Evolutionary conservation across 2,797 vertebrate genomes (phyloP).

Genomic region (Bradypodion pumilum): DNA sequence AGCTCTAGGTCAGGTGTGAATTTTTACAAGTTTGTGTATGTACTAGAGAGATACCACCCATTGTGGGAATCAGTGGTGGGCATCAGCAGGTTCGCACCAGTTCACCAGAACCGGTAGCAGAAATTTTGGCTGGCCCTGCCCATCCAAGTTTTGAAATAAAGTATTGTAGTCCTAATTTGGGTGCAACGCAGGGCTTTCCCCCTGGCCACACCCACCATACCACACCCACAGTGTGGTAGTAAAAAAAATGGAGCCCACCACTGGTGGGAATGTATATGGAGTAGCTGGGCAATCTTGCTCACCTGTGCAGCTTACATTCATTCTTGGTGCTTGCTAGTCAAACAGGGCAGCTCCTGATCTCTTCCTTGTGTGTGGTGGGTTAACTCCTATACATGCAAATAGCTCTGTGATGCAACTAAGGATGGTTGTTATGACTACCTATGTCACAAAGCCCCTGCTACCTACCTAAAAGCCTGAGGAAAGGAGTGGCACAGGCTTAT

Average conservation of each 20-base stretch:
- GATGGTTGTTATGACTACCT: neutral
- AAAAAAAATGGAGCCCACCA: too few species aligned
- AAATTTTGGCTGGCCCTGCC: too few species aligned
- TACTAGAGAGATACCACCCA: neutral
- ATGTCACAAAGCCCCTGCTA: constrained; percentile 21
- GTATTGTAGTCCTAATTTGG: too few species aligned
- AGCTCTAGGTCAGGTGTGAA: neutral
- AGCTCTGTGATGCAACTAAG: constrained; percentile 14
- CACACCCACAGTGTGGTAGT: too few species aligned
- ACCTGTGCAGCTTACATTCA: neutral
- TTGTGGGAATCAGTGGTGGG: too few species aligned
- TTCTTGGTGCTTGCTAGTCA: neutral
- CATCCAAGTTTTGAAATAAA: too few species aligned
- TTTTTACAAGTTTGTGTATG: neutral
- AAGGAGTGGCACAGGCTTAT: neutral
- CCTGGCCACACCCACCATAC: too few species aligned
- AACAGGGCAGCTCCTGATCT: neutral
- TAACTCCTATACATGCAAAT: neutral
- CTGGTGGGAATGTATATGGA: neutral
- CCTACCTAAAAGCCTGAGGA: neutral
- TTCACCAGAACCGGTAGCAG: too few species aligned
- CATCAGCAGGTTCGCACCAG: too few species aligned
- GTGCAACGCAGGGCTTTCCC: too few species aligned
- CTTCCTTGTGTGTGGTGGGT: neutral
- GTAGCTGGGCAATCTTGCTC: neutral